phyloP scores from a whole-genome alignment of 2,113 vertebrate species.

The Indicator indicator region DNA sequence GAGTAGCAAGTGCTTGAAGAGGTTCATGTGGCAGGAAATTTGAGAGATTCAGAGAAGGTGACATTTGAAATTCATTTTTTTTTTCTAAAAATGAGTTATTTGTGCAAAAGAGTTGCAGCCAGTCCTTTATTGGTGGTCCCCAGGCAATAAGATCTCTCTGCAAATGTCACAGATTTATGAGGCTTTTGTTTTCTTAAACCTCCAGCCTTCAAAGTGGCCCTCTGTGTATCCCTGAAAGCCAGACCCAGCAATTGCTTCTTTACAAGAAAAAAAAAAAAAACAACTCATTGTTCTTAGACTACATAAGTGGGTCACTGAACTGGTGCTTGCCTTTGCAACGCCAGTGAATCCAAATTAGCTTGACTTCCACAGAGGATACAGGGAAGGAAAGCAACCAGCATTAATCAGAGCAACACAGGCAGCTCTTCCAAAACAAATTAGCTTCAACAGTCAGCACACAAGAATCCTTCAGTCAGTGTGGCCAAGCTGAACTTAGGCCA shows the following conservation, averaged over 20 bases:
- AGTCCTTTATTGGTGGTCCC: background rate
- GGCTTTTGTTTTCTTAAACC: background rate
- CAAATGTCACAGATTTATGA: background rate
- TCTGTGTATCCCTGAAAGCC: background rate
- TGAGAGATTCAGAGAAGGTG: background rate
- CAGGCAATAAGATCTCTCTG: background rate
- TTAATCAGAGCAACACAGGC: background rate
- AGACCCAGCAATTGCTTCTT: background rate
- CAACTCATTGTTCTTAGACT: background rate
- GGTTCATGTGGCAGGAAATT: background rate
- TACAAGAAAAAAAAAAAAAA: background rate
- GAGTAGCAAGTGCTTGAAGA: background rate
- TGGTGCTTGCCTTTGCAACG: background rate
- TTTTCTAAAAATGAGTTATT: background rate
- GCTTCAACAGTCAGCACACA: conserved; percentile 21
- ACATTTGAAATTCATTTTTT: background rate
- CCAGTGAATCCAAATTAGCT: conserved; percentile 31
- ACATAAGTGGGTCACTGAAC: conserved; percentile 14
- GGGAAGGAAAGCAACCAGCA: background rate
- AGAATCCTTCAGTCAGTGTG: conserved; percentile 1
- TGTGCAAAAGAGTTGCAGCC: background rate
- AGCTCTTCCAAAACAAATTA: conserved; percentile 28
- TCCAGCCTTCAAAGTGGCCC: background rate
- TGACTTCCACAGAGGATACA: background rate
- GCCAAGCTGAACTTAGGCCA: conserved; percentile 22